These are phyloP conservation scores for Eremobia ochroleuca DNA, from an alignment of 2,888 invertebrate genomes.

Conservation along the genomic window DNA sequence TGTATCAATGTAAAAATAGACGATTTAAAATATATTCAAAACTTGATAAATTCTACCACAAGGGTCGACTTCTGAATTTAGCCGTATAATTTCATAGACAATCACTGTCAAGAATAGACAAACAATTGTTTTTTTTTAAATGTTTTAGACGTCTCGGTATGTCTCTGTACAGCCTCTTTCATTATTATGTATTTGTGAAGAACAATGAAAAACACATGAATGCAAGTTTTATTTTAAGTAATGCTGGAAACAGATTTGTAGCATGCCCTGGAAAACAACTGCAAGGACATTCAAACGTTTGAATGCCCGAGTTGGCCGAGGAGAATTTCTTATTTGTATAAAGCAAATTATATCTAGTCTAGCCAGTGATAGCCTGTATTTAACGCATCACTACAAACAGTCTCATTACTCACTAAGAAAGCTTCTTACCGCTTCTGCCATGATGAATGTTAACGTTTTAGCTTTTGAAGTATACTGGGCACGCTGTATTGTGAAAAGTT, in stretches of 20 bases:
- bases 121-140: slow-evolving; percentile 1
- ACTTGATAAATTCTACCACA: slow-evolving; percentile 36
- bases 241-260: too few relatives aligned
- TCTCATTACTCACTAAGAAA: background rate
- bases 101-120: slow-evolving; percentile 64
- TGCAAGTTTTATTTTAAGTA: background rate
- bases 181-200: background rate
- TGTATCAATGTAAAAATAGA: slow-evolving; percentile 72
- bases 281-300: background rate
- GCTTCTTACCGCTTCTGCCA: background rate
- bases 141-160: background rate
- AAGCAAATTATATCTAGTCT: background rate
- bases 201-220: background rate
- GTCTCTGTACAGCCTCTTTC: background rate
- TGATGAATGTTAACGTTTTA: background rate
- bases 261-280: background rate
- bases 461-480: background rate
- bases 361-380: background rate
- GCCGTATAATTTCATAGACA: slow-evolving; percentile 76
- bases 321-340: background rate
- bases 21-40: slow-evolving; percentile 63
- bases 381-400: too few relatives aligned
- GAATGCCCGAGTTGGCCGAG: background rate
- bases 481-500: background rate
- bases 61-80: slow-evolving; percentile 64